These are phyloP conservation scores for Drosophila takahashii DNA, from an alignment of 1,140 invertebrate species.

Conservation along the genomic window DNA sequence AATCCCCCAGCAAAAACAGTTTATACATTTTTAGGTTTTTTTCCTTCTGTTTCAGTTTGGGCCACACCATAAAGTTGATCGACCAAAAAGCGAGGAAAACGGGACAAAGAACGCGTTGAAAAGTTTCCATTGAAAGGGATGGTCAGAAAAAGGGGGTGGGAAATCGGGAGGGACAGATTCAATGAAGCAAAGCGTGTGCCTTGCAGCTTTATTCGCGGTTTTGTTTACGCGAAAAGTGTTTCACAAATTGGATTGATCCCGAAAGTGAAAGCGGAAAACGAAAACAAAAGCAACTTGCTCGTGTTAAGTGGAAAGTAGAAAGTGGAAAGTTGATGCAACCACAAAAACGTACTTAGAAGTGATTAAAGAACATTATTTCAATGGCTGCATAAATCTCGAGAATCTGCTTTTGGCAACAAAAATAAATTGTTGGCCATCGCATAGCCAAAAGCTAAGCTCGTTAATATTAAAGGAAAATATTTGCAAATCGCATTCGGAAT, in stretches of 20 bases:
- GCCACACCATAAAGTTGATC: conserved; percentile 45
- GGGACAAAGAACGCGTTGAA: conserved; percentile 29
- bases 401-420: background rate
- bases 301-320: conserved; percentile 31
- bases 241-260: conserved; percentile 46
- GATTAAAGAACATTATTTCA: conserved; percentile 15
- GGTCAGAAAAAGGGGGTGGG: conserved; percentile 1
- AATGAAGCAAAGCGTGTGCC: conserved; percentile 53
- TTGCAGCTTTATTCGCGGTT: conserved; percentile 53
- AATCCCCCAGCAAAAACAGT: conserved; percentile 36
- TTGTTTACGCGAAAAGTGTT: conserved; percentile 54
- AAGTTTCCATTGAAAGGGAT: conserved; percentile 47
- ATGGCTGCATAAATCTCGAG: conserved; percentile 2
- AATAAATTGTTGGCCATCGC: background rate
- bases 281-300: conserved; percentile 31
- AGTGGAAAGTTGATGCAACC: conserved; percentile 14
- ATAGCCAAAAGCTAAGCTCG: background rate
- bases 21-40: conserved; percentile 65
- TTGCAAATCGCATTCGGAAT: background rate
- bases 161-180: conserved; percentile 16
- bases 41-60: conserved; percentile 37
- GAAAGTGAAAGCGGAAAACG: conserved; percentile 27
- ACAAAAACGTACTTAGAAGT: conserved; percentile 11
- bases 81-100: conserved; percentile 19
- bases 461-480: background rate